Evolutionary conservation across 2,888 invertebrate genomes (phyloP).

Genomic region (Drosophila paramelanica): DNA sequence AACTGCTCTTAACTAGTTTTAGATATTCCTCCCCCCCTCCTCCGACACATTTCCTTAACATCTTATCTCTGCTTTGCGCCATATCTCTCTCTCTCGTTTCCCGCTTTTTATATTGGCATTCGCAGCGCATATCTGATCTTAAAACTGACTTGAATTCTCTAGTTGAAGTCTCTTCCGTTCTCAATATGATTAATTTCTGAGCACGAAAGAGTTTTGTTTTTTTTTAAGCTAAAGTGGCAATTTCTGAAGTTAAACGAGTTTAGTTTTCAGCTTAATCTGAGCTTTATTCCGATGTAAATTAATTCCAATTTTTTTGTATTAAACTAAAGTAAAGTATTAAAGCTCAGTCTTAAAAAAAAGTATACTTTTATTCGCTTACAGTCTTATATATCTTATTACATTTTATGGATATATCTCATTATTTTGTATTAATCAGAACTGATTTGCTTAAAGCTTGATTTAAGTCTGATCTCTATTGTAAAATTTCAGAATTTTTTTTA

Average conservation of each 20-base stretch:
- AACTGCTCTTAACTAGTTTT: constrained; percentile 1
- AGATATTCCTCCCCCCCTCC: background rate
- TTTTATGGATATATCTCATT: no score
- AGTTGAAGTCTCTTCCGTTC: constrained; percentile 2
- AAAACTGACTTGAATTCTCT: constrained; percentile 2
- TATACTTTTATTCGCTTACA: no score
- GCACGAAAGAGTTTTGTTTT: background rate
- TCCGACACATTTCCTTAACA: constrained; percentile 8
- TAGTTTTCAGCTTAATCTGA: background rate
- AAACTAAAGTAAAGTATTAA: background rate
- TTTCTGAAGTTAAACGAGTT: no score
- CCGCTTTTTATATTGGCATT: constrained; percentile 41
- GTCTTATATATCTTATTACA: no score
- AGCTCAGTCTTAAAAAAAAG: no score
- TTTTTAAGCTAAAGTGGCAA: no score
- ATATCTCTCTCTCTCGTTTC: constrained; percentile 10
- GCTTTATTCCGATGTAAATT: background rate
- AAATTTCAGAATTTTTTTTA: no score
- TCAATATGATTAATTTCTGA: background rate
- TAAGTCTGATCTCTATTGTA: no score
- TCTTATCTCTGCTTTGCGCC: constrained; percentile 6
- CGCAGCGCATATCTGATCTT: constrained; percentile 33
- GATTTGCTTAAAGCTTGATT: no score
- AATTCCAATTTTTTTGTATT: background rate
- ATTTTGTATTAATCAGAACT: no score